A percentile compares a stretch with the other conserved stretches of the same genome.
Evolutionary conservation across 2,888 invertebrate genomes (phyloP).

Genomic region (Trachelus troglodyta): DNA sequence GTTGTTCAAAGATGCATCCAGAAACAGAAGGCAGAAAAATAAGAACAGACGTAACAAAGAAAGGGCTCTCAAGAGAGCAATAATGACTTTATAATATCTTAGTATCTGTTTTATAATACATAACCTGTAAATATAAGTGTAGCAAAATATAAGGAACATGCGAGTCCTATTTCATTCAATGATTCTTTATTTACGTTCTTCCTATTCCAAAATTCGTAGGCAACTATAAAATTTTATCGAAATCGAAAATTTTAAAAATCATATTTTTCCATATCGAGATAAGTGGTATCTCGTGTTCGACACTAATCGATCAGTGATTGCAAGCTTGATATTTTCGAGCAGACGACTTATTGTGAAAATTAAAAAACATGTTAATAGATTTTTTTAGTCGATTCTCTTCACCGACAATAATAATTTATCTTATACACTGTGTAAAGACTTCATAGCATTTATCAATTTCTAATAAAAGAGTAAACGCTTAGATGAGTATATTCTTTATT

Average conservation of each 20-base stretch:
- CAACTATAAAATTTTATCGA: not conserved
- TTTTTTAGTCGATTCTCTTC: not conserved
- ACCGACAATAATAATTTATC: not conserved
- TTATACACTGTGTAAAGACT: not conserved
- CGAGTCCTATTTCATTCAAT: not conserved
- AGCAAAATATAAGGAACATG: not conserved
- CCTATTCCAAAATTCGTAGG: not conserved
- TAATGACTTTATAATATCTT: slow-evolving; percentile 64
- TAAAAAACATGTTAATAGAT: not conserved
- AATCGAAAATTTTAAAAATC: not conserved
- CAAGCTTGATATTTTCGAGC: not conserved
- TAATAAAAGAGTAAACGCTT: not conserved
- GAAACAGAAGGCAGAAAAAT: slow-evolving; percentile 73
- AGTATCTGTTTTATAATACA: not conserved
- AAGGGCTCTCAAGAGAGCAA: slow-evolving; percentile 73
- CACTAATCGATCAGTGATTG: not conserved
- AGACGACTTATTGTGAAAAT: not conserved
- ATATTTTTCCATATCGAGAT: not conserved
- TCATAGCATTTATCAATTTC: not conserved
- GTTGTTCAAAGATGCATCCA: slow-evolving; percentile 82
- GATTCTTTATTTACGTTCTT: not conserved
- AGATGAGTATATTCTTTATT: not conserved
- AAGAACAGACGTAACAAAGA: slow-evolving; percentile 73
- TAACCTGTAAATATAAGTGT: not conserved
- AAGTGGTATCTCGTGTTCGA: not conserved